phyloP scores from a whole-genome alignment of 1,140 invertebrate species.

The Ostrea edulis region DNA sequence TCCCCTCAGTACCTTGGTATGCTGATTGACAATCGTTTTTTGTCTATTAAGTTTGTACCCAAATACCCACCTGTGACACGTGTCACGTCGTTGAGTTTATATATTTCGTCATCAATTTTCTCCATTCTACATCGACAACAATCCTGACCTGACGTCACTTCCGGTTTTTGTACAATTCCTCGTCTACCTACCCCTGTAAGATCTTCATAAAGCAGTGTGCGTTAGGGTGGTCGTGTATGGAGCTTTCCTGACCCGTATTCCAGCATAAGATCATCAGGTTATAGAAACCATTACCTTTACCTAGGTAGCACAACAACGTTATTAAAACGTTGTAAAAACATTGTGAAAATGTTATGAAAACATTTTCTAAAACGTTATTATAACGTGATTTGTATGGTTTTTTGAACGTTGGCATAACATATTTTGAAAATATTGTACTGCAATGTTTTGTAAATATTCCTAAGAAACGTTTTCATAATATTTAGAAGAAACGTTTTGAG shows the following conservation, averaged over 20 bases:
- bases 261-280: constrained; percentile 98
- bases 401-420: too few relatives aligned
- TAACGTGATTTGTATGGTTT: too few relatives aligned
- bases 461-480: too few relatives aligned
- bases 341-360: too few relatives aligned
- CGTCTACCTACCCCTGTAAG: constrained; percentile 81
- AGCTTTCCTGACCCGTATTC: constrained; percentile 95
- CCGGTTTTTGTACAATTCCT: constrained; percentile 82
- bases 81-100: background rate
- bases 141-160: background rate
- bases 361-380: too few relatives aligned
- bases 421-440: too few relatives aligned
- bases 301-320: too few relatives aligned
- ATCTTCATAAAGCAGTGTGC: constrained; percentile 99
- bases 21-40: background rate
- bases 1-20: background rate
- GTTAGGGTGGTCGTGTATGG: constrained; percentile 98
- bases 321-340: too few relatives aligned
- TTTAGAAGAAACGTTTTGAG: too few relatives aligned
- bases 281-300: constrained; percentile 93
- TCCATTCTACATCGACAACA: constrained; percentile 4
- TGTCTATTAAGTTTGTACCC: background rate
- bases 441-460: too few relatives aligned
- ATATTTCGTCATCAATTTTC: background rate
- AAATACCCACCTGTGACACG: background rate